Evolutionary conservation across 1,140 invertebrate species (phyloP).

Genomic region (Lasioglossum baleicum): DNA sequence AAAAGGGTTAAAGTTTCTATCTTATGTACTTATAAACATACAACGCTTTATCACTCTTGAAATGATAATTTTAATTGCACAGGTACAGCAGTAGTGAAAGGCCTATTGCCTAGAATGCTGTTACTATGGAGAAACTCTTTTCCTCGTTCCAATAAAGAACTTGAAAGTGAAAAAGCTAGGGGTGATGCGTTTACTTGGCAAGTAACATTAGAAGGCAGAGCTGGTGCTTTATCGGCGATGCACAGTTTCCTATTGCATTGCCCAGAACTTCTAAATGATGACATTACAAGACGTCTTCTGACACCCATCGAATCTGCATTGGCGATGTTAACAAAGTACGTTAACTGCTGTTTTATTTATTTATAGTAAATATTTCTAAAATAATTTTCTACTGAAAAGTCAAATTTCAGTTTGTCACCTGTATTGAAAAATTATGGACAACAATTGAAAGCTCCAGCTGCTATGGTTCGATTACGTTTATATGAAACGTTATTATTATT

Average conservation of each 20-base stretch:
- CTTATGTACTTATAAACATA: neutral
- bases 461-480: constrained; percentile 93
- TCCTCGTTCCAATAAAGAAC: constrained; percentile 95
- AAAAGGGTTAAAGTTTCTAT: constrained; percentile 24
- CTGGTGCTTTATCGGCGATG: constrained; percentile 97
- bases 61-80: constrained; percentile 14
- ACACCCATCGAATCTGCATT: constrained; percentile 96
- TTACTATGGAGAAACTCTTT: constrained; percentile 99
- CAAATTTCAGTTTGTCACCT: constrained; percentile 85
- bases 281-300: constrained; percentile 92
- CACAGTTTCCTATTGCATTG: constrained; percentile 96
- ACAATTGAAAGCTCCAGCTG: constrained; percentile 94
- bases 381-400: constrained; percentile 18
- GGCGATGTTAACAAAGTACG: constrained; percentile 95
- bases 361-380: constrained; percentile 17
- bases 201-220: constrained; percentile 96
- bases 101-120: constrained; percentile 94
- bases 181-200: constrained; percentile 99
- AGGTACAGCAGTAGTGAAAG: constrained; percentile 93
- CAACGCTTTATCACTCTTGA: neutral
- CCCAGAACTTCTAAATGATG: constrained; percentile 93
- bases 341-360: constrained; percentile 11
- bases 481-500: constrained; percentile 94
- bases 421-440: constrained; percentile 96
- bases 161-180: constrained; percentile 97